phyloP scores from a whole-genome alignment of 2,888 invertebrate species.

The Polydrusus pterygomalis region DNA sequence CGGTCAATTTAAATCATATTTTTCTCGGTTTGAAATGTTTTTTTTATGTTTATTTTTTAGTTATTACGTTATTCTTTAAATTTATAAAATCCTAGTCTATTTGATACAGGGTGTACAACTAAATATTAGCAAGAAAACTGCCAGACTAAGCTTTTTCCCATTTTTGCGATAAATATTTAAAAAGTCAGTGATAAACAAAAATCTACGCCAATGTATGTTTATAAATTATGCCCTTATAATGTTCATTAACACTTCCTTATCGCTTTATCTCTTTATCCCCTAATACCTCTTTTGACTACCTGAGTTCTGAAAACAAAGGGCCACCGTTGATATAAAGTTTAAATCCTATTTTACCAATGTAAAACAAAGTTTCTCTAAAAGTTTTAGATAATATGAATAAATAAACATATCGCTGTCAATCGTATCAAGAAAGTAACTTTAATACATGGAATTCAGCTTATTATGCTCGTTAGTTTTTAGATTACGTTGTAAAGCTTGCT shows the following conservation, averaged over 20 bases:
- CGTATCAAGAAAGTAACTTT: background rate
- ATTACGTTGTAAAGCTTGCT: background rate
- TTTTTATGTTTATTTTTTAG: no score
- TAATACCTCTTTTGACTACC: background rate
- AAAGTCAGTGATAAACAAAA: no score
- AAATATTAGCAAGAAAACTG: no score
- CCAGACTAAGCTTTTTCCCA: no score
- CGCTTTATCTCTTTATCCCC: background rate
- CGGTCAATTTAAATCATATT: no score
- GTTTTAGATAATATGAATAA: constrained; percentile 3
- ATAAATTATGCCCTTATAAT: background rate
- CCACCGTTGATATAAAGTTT: constrained; percentile 2
- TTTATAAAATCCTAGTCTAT: no score
- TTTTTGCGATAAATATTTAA: no score
- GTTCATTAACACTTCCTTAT: background rate
- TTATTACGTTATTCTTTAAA: no score
- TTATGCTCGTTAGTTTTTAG: background rate
- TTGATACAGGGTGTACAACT: no score
- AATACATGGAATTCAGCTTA: background rate
- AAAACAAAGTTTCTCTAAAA: background rate
- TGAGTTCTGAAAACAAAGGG: background rate
- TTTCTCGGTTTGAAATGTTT: no score
- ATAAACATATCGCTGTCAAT: constrained; percentile 1
- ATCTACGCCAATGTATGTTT: background rate
- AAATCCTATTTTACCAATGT: constrained; percentile 5